Conservation (phyloP, 1,140 invertebrate genomes). For the Drosophila dunni region DNA sequence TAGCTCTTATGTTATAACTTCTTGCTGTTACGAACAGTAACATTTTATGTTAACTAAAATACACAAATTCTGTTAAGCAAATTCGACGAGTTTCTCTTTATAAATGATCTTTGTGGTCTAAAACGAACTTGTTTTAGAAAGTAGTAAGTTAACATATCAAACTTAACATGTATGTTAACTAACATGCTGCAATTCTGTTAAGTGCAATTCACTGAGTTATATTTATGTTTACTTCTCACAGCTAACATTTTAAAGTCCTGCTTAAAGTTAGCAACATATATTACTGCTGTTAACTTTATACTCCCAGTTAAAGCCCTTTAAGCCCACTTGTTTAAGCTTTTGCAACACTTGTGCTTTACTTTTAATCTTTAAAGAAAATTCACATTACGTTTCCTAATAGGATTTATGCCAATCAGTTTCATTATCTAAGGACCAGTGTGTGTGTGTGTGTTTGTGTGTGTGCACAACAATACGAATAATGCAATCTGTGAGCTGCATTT, state of each 20-base stretch:
- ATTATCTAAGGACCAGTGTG: conserved; percentile 20
- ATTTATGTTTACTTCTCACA: no score
- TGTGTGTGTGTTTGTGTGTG: conserved; percentile 7
- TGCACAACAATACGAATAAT: conserved; percentile 48
- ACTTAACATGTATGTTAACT: background rate
- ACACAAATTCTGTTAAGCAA: background rate
- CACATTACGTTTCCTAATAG: conserved; percentile 33
- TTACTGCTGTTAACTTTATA: no score
- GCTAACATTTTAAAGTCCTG: no score
- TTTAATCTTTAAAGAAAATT: conserved; percentile 33
- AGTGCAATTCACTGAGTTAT: background rate
- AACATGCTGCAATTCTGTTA: background rate
- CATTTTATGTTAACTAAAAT: conserved; percentile 1
- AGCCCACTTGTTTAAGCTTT: background rate
- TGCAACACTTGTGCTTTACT: background rate
- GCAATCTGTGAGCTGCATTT: conserved; percentile 55
- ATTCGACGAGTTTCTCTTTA: no score
- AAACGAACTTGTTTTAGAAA: no score
- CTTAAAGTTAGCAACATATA: no score
- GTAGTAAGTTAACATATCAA: no score
- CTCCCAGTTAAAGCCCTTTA: no score
- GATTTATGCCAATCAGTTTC: conserved; percentile 42
- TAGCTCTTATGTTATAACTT: no score
- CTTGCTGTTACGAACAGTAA: background rate
- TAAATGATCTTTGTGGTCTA: no score